Base-by-base conservation (phyloP, 1,140 invertebrate species). In the Mylabris phalerata region DNA sequence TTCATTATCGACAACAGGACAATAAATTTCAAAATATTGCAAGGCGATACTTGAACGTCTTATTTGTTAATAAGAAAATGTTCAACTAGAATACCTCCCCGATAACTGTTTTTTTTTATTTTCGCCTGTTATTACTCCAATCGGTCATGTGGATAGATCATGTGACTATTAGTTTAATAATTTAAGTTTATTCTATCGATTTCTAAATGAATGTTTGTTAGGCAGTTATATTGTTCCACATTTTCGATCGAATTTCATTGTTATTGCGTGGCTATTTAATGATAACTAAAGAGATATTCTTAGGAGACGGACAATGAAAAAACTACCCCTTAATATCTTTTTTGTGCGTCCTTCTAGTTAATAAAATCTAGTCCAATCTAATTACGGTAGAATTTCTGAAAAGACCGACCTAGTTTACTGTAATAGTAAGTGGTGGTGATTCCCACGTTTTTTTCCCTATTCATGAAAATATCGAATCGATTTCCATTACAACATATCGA, bases 81-180 rank as follows among this genome's bases (percentile, higher is more conserved):
- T 42, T 42, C 10, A 42, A 42, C 32, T 32, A 32, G 32, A 42
- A 42, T 9, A 2, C 10, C 10, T 10, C 3, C 41, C 41, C 19
- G 19, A 1, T 19, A 19, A 19, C 19, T 19, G 19, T 19, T 1
- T 19, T 19, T 19, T 19, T 42, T 42, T 42, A 10, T 3, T 42
- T 42, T 2, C 9, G 4, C 9, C 11, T 9, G 3, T 42, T 42
- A 19, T 19, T 19, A 19, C 19, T 19, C 19, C 19, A 19, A 19
- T 42, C 11, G 41, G 54, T 61, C 60, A 59, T 61, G 63, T 63
- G 61, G 57, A 59, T 47, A 50, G 47, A 50, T 68, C 68, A 70
- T 66, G 63, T 70, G 68, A 70, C 63, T 52, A 44, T 48, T 44
- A 45, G 43, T 63, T 70, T 66, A 68, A 70, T 69, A 67, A 67